These are phyloP conservation scores for Andrena minutula DNA, from an alignment of 2,888 invertebrate genomes.

Conservation along the genomic window DNA sequence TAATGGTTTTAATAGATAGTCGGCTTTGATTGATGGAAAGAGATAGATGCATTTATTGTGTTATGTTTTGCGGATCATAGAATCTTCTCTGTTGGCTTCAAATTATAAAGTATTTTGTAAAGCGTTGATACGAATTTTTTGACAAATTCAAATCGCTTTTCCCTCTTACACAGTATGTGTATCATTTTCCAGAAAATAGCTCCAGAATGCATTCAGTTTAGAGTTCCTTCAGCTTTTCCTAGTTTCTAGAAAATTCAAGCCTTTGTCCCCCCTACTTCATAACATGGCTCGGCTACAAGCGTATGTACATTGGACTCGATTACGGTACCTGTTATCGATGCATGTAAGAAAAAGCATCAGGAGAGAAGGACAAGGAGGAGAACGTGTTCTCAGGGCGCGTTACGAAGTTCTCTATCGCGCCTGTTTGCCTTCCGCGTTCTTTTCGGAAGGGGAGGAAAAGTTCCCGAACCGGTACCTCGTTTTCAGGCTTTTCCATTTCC, in stretches of 20 bases:
- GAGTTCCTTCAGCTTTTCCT: no score
- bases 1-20: not conserved
- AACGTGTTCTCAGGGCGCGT: constrained; percentile 43
- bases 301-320: constrained; percentile 45
- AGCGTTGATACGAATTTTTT: no score
- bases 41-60: not conserved
- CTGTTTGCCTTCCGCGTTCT: constrained; percentile 45
- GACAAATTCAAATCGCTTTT: no score
- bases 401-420: constrained; percentile 45
- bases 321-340: not conserved
- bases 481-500: constrained; percentile 68
- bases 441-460: constrained; percentile 52
- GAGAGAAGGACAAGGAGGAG: not conserved
- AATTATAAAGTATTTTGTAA: no score
- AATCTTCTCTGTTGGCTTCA: no score
- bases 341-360: not conserved
- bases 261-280: not conserved
- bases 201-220: no score
- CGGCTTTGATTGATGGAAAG: no score
- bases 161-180: no score
- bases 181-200: no score
- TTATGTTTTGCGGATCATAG: no score
- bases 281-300: constrained; percentile 17
- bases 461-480: constrained; percentile 58
- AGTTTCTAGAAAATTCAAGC: not conserved